Evolutionary conservation across 2,888 invertebrate genomes (phyloP).

Genomic region (Syrphus vitripennis): DNA sequence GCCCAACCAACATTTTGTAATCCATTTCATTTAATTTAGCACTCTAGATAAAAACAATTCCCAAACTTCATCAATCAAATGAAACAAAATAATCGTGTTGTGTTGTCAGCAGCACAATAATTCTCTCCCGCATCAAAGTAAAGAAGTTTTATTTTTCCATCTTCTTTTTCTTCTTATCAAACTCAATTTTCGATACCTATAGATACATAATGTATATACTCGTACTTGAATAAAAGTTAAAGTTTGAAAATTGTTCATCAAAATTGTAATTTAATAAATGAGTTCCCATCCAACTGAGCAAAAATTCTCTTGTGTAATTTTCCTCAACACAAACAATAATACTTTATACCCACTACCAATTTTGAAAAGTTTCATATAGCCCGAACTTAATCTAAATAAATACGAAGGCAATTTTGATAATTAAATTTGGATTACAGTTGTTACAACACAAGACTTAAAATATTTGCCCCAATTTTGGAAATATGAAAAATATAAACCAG

Average conservation of each 20-base stretch:
- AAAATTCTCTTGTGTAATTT: constrained; percentile 4
- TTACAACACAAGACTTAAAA: neutral
- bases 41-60: constrained; percentile 2
- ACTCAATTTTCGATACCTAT: neutral
- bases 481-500: constrained; percentile 31
- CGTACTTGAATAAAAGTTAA: neutral
- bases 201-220: too few species aligned
- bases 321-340: neutral
- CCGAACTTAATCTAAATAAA: constrained; percentile 13
- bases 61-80: constrained; percentile 17
- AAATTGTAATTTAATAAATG: constrained; percentile 37
- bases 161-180: neutral
- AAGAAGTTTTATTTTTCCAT: neutral
- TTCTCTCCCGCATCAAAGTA: neutral
- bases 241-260: constrained; percentile 19
- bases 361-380: neutral
- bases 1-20: neutral
- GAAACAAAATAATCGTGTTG: neutral
- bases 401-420: constrained; percentile 60
- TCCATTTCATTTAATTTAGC: neutral
- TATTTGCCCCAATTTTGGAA: constrained; percentile 14
- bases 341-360: too few species aligned
- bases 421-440: constrained; percentile 59
- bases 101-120: neutral
- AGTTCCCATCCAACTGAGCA: neutral